These are phyloP conservation scores for Apodemus agrarius DNA, from an alignment of 2,797 vertebrate species.

Conservation along the genomic window DNA sequence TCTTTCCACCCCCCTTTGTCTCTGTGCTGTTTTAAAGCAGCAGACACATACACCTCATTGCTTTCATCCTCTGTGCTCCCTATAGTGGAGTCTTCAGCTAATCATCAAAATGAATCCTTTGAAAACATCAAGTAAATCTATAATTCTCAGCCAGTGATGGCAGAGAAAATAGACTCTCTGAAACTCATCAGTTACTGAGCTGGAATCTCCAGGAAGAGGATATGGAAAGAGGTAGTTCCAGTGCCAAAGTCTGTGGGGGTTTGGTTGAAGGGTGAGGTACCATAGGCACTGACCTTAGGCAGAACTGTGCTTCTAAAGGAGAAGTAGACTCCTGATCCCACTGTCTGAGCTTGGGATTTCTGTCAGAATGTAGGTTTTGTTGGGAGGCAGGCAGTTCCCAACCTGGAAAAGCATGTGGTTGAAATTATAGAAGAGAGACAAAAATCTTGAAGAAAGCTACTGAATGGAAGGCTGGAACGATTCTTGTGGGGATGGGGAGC, in stretches of 20 bases:
- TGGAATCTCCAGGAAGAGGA: not conserved
- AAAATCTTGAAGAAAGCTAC: constrained; percentile 56
- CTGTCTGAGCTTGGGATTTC: not conserved
- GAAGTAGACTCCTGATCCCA: not conserved
- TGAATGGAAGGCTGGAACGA: constrained; percentile 36
- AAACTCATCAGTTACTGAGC: not conserved
- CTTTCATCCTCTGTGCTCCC: not conserved
- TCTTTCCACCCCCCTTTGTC: not conserved
- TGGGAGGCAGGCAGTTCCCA: not conserved
- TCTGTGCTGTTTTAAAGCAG: not conserved
- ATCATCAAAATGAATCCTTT: not conserved
- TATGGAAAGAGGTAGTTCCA: no score
- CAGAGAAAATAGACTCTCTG: not conserved
- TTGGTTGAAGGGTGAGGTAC: not conserved
- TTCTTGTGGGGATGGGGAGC: constrained; percentile 27
- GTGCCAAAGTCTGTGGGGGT: fast-evolving
- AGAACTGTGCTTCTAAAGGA: not conserved
- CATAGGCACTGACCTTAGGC: no score
- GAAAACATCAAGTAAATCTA: not conserved
- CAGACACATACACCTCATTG: fast-evolving
- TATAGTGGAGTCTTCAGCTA: not conserved
- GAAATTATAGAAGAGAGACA: constrained; percentile 61
- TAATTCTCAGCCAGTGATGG: not conserved
- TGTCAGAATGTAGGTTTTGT: not conserved
- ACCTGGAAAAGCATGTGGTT: constrained; percentile 65